Conservation (phyloP, 2,888 invertebrate species). For the Tromatobia lineatoria region DNA sequence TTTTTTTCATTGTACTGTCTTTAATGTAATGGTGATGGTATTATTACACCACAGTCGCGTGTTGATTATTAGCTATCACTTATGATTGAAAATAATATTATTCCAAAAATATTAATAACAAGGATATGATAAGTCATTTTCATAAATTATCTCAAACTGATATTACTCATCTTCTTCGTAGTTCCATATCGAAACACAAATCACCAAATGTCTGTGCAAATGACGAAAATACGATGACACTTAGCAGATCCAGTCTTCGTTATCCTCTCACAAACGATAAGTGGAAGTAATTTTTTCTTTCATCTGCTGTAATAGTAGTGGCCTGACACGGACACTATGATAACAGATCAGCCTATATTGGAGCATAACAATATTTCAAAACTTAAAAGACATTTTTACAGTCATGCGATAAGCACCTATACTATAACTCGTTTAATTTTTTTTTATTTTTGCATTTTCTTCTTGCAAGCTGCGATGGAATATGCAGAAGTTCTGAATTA, state of each 20-base stretch:
- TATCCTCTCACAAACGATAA: neutral
- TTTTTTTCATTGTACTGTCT: no score
- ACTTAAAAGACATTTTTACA: neutral
- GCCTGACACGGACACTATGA: neutral
- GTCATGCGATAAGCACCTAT: no score
- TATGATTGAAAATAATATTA: neutral
- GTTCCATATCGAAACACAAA: neutral
- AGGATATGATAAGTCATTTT: neutral
- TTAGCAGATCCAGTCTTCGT: neutral
- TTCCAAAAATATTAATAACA: neutral
- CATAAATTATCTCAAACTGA: neutral
- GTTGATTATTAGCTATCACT: neutral
- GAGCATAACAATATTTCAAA: slow-evolving; percentile 1
- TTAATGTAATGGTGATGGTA: no score
- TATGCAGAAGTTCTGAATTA: neutral
- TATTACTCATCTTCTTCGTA: neutral
- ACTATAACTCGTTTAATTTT: no score
- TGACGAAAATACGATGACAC: neutral
- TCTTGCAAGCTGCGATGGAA: neutral
- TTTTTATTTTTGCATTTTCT: neutral
- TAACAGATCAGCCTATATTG: neutral
- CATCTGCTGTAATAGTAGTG: neutral
- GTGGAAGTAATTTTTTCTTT: neutral
- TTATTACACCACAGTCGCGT: no score
- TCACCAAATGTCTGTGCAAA: neutral